Evolutionary conservation across 2,113 vertebrate genomes (phyloP).

Genomic region (Genyomyrus donnyi): DNA sequence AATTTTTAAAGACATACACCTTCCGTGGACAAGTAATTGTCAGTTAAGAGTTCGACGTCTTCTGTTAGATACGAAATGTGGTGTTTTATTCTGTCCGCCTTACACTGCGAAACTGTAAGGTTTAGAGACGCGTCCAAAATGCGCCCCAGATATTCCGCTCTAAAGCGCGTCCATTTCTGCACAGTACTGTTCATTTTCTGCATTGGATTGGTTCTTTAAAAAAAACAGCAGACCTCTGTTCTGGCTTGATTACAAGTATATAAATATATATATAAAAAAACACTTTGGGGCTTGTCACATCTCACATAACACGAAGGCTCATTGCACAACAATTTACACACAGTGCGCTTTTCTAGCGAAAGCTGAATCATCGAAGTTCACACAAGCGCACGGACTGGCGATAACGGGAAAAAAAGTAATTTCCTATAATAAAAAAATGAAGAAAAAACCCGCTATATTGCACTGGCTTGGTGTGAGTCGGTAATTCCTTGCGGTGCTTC

Average conservation of each 20-base stretch:
- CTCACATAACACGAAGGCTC: slow-evolving; percentile 1
- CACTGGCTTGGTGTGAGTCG: background rate
- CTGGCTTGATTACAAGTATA: background rate
- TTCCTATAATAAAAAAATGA: background rate
- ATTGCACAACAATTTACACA: background rate
- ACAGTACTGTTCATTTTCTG: background rate
- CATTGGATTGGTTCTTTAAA: background rate
- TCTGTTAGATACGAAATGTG: background rate
- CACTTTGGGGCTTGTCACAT: background rate
- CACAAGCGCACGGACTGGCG: background rate
- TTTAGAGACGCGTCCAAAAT: background rate
- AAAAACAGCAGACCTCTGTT: background rate
- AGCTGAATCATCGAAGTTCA: background rate
- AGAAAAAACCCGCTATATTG: background rate
- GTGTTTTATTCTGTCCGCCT: background rate
- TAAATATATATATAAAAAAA: background rate
- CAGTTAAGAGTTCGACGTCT: background rate
- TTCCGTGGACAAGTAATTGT: background rate
- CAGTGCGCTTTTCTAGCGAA: background rate
- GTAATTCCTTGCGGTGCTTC: background rate
- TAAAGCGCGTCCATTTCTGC: background rate
- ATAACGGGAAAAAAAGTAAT: background rate
- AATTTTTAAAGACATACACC: background rate
- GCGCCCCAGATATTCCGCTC: background rate
- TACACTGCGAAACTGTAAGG: background rate